Conservation (phyloP, 1,140 invertebrate genomes). For the Bombus huntii region DNA sequence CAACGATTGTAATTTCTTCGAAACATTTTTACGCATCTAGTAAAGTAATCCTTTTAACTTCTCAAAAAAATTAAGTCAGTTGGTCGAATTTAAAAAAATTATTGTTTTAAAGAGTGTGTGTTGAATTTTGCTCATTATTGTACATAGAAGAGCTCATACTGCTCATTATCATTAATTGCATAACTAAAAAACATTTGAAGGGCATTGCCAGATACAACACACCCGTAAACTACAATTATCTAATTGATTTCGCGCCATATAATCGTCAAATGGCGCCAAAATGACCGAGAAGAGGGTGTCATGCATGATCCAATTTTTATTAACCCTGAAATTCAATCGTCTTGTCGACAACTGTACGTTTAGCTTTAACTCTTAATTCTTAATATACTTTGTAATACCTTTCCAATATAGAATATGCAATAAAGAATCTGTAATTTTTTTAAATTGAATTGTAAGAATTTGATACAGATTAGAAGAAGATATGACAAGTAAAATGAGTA, state of each 20-base stretch:
- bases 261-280: conserved; percentile 60
- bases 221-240: conserved; percentile 36
- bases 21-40: too few relatives aligned
- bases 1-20: too few relatives aligned
- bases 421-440: not conserved
- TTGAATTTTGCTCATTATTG: not conserved
- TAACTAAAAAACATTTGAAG: conserved; percentile 45
- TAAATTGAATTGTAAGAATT: not conserved
- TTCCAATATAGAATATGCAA: not conserved
- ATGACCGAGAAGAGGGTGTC: conserved; percentile 11
- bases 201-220: conserved; percentile 31
- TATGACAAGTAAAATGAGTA: not conserved
- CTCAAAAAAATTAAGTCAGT: too few relatives aligned
- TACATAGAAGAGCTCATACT: conserved; percentile 16
- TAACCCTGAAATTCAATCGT: conserved; percentile 21
- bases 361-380: not conserved
- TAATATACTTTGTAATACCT: too few relatives aligned
- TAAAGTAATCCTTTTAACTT: too few relatives aligned
- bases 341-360: not conserved
- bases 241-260: conserved; percentile 56
- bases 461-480: not conserved
- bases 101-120: too few relatives aligned
- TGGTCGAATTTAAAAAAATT: too few relatives aligned
- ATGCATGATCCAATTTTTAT: conserved; percentile 11
- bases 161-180: conserved; percentile 55